Percentiles rank a stretch among this genome's conserved stretches.
Conservation (phyloP, 2,888 invertebrate genomes). For the Gastrophysa polygoni region DNA sequence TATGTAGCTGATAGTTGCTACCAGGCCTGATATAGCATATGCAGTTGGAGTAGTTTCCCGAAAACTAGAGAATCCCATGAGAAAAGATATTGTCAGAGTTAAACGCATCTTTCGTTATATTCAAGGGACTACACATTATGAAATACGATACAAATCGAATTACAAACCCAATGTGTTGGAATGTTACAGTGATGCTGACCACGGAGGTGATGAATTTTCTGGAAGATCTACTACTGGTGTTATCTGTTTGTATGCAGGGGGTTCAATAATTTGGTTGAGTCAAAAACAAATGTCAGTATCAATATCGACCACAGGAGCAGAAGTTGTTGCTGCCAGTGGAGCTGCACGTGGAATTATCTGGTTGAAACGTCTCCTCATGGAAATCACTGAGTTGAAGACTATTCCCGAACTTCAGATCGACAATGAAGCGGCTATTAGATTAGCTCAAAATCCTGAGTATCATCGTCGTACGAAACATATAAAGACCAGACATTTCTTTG, state of each 20-base stretch:
- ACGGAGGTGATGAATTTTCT: slow-evolving; percentile 13
- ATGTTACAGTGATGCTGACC: slow-evolving; percentile 17
- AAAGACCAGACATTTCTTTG: slow-evolving; percentile 16
- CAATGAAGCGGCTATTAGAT: slow-evolving; percentile 13
- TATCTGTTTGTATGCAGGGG: slow-evolving; percentile 16
- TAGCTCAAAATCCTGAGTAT: slow-evolving; percentile 16
- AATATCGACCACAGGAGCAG: neutral
- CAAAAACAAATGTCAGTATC: slow-evolving; percentile 17
- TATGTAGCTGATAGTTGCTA: slow-evolving; percentile 23
- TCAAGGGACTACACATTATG: no score
- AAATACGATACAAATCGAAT: no score
- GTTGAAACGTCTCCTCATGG: neutral
- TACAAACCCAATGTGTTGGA: neutral
- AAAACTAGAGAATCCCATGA: no score
- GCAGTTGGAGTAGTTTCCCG: slow-evolving; percentile 14
- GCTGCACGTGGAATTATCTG: slow-evolving; percentile 1
- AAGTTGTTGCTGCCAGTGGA: neutral
- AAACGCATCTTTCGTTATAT: no score
- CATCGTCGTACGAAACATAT: slow-evolving; percentile 16
- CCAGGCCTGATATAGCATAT: slow-evolving; percentile 21
- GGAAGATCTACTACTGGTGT: slow-evolving; percentile 10
- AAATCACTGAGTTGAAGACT: neutral
- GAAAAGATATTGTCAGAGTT: no score
- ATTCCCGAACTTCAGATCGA: neutral
- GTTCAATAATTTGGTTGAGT: slow-evolving; percentile 15